Percentiles rank a stretch among this genome's conserved stretches.
Evolutionary conservation across 2,797 vertebrate genomes (phyloP).

Genomic region (Rhabdophis nuchalis): DNA sequence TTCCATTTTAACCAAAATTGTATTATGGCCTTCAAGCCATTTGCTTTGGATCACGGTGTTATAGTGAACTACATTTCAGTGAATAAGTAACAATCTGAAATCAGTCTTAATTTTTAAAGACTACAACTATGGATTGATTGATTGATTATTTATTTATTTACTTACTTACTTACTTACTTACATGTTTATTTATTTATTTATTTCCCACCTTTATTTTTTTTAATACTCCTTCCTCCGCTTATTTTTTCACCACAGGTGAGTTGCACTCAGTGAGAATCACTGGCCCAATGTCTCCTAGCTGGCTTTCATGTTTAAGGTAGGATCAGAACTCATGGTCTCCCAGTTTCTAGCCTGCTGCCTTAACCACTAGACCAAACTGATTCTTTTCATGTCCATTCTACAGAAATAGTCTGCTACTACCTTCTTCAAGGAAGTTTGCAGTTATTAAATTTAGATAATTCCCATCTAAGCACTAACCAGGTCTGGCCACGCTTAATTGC

Average conservation of each 20-base stretch:
- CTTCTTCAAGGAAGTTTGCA: not conserved
- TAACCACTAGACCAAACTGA: not conserved
- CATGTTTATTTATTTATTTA: too few relatives aligned
- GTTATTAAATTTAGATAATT: not conserved
- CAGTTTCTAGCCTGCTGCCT: not conserved
- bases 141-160: too few relatives aligned
- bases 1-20: not conserved
- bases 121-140: not conserved
- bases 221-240: not conserved
- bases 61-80: not conserved
- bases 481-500: not conserved
- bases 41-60: not conserved
- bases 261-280: not conserved
- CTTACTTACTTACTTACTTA: too few relatives aligned
- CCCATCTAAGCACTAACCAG: not conserved
- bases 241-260: not conserved
- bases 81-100: not conserved
- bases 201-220: too few relatives aligned
- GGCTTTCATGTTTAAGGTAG: not conserved
- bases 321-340: not conserved
- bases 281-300: not conserved
- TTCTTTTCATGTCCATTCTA: not conserved
- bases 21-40: not conserved
- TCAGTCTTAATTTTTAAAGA: not conserved
- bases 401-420: not conserved